Evolutionary conservation across 37 sponge, comb jelly and placozoan species (phyloP), one percentile per base, ranked within the genome.

Genomic region (Aphrocallistes beatrix): DNA sequence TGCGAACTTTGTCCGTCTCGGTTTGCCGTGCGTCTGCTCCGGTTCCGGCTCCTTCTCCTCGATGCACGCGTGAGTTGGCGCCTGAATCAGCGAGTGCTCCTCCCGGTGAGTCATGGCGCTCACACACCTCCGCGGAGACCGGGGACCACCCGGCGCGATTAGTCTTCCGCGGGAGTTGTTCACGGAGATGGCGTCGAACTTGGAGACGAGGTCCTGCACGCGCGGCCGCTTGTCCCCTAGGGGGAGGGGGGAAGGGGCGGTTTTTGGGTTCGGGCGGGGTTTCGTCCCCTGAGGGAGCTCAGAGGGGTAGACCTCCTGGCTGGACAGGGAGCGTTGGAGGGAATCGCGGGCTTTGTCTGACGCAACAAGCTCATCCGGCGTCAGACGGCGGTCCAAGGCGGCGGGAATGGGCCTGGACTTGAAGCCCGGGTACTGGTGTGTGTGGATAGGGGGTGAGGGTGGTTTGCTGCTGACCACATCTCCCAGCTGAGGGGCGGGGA

Each of bases 191-290:
- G 75, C 75, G 34, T 60, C 75, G 21, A 60, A 60, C 75, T 60
- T 60, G 3, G 75, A 60, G 75, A 60, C 75, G 6, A 60, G 75
- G 34, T 60, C 75, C 75, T 60, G 75, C 25, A 60, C 75, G 34
- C 75, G 75, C 10, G 75, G n/a, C 32, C 75, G 75, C n/a, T 30
- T 60, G 75, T 60, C 75, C 75, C 10, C n/a, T 30, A 60, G 34
- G 17, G n/a, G 75, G 17, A 60, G 75, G 21, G 75, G 75, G n/a
- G 75, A 60, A n/a, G n/a, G n/a, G 75, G 75, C 32, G 75, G 75
- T 25, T 6, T 60, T 60, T 32, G 75, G 1, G 34, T 6, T 32
- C 28, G 75, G 75, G 75, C 75, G 75, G 25, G 75, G 75, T 13
- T 60, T 60, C 6, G 75, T 19, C 17, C 17, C 13, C 49, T 13